Conservation (phyloP, 1,140 invertebrate genomes). For the Drosophila nebulosa region DNA sequence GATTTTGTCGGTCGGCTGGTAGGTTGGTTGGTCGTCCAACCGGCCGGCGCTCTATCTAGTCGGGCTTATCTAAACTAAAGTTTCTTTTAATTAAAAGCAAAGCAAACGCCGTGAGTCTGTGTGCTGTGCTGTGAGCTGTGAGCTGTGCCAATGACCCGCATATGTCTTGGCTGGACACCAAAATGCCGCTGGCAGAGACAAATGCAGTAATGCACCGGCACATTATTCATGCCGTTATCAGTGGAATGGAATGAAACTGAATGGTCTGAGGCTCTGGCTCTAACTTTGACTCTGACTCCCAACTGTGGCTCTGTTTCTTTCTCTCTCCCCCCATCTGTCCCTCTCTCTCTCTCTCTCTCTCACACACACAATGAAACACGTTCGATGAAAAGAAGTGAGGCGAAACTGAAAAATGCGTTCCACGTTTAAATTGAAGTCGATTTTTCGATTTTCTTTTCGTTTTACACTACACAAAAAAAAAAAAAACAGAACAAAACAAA, state of each 20-base stretch:
- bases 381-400: slow-evolving; percentile 4
- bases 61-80: slow-evolving; percentile 69
- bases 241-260: slow-evolving; percentile 47
- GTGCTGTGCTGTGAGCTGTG: neutral
- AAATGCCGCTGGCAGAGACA: slow-evolving; percentile 50
- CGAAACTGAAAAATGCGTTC: slow-evolving; percentile 26
- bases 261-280: slow-evolving; percentile 37
- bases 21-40: neutral
- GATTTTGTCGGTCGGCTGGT: slow-evolving; percentile 2
- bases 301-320: slow-evolving; percentile 8
- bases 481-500: neutral
- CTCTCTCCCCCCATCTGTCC: neutral
- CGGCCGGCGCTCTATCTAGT: slow-evolving; percentile 45
- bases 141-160: slow-evolving; percentile 73
- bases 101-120: slow-evolving; percentile 38
- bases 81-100: slow-evolving; percentile 79
- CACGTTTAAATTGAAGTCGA: neutral
- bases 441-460: neutral
- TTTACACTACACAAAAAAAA: neutral
- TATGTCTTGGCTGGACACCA: slow-evolving; percentile 45
- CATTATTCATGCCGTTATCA: slow-evolving; percentile 78
- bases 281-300: slow-evolving; percentile 15
- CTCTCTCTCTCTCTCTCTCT: neutral
- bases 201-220: slow-evolving; percentile 76
- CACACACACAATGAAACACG: slow-evolving; percentile 7